phyloP scores from a whole-genome alignment of 2,797 vertebrate genomes.

The Rhabdophis nuchalis region DNA sequence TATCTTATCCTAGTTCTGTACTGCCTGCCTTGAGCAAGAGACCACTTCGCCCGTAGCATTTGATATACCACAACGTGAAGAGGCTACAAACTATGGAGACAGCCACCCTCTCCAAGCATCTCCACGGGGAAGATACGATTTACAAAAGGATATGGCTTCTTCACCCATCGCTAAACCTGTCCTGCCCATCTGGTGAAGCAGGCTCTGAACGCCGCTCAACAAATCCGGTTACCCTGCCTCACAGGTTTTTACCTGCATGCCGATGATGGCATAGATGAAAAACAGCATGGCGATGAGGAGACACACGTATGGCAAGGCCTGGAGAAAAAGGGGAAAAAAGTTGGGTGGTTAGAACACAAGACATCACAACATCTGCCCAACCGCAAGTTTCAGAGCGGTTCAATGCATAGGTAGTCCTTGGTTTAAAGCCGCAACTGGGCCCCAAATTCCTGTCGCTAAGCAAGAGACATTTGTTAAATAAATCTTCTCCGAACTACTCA shows the following conservation, averaged over 20 bases:
- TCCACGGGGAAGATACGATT: not conserved
- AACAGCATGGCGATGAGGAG: slow-evolving; percentile 98
- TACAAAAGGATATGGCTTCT: not conserved
- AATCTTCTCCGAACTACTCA: too few species aligned
- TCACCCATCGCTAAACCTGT: not conserved
- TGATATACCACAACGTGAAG: too few species aligned
- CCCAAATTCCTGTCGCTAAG: not conserved
- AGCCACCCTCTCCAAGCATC: not conserved
- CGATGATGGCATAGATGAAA: slow-evolving; percentile 99
- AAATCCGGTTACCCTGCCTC: not conserved
- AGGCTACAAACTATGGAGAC: not conserved
- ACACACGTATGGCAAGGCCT: slow-evolving; percentile 97
- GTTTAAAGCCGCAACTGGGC: too few species aligned
- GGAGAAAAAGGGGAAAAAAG: slow-evolving; percentile 14
- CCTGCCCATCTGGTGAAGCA: not conserved
- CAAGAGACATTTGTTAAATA: too few species aligned
- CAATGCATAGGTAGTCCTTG: not conserved
- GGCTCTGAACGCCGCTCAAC: not conserved
- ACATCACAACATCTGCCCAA: not conserved
- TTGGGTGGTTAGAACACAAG: not conserved
- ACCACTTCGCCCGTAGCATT: not conserved
- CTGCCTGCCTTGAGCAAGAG: not conserved
- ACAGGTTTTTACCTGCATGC: slow-evolving; percentile 88
- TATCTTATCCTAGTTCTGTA: too few species aligned
- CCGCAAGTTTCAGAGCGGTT: not conserved